Evolutionary conservation across 37 sponge, comb jelly and placozoan genomes (phyloP), one percentile per base, ranked within the genome.

Genomic region (Diacarnus erythraeanus): DNA sequence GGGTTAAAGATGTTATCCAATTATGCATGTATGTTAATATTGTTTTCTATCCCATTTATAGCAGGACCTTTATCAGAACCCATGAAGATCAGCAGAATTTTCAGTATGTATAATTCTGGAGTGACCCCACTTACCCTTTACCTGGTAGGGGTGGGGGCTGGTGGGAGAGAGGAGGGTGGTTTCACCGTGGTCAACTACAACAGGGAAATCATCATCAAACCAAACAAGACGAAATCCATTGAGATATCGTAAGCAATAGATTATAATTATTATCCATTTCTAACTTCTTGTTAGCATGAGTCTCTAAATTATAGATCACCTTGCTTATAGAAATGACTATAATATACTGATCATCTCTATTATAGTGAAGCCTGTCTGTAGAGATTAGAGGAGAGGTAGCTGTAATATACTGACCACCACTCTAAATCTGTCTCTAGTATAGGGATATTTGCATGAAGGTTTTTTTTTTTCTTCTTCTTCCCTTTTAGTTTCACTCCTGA

Each of bases 401-500:
- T n/a, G n/a, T n/a, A n/a, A n/a, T n/a, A n/a, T n/a, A n/a, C n/a
- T n/a, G n/a, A n/a, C n/a, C n/a, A n/a, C n/a, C n/a, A n/a, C n/a
- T n/a, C n/a, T n/a, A n/a, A n/a, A n/a, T n/a, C n/a, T n/a, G n/a
- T n/a, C n/a, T n/a, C n/a, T n/a, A n/a, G n/a, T n/a, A n/a, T n/a
- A n/a, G n/a, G n/a, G n/a, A n/a, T n/a, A n/a, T n/a, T n/a, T n/a
- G n/a, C n/a, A n/a, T n/a, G n/a, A n/a, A n/a, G n/a, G n/a, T 30
- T 5, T 67, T 25, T 39, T 4, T 60, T 17, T 20, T 33, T 71
- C 34, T 56, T n/a, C 31, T 5, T 56, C 27, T 47, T 5, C 64
- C 29, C 30, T 17, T 72, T 38, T 40, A 93, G 90, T 36, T 86
- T 76, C 42, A 78, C 70, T 27, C 89, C 94, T 4, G 90, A 89